Evolutionary conservation across 2,888 invertebrate genomes (phyloP).

Genomic region (Hololepta plana): DNA sequence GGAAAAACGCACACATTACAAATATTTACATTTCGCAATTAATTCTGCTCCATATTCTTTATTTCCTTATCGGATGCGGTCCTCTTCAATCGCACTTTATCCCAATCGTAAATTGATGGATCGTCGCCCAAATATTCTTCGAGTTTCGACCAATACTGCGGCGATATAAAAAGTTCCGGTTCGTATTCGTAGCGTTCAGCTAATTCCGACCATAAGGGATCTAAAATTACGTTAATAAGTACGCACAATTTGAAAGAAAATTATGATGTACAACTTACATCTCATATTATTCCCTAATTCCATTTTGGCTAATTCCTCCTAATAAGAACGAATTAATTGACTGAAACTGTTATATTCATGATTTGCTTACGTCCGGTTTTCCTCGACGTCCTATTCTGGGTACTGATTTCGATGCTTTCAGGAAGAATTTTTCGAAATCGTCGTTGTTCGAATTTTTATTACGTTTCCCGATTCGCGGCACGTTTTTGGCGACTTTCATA

Average conservation of each 20-base stretch:
- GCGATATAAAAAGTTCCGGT: conserved; percentile 18
- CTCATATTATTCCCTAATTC: no score
- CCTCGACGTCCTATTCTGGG: conserved; percentile 28
- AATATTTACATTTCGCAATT: no score
- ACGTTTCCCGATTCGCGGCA: conserved; percentile 21
- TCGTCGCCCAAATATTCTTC: conserved; percentile 14
- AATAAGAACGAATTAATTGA: conserved; percentile 1
- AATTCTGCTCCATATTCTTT: no score
- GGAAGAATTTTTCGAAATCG: conserved; percentile 28
- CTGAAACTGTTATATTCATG: conserved; percentile 1
- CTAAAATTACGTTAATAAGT: conserved; percentile 11
- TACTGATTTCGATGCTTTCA: conserved; percentile 30
- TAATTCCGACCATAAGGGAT: conserved; percentile 20
- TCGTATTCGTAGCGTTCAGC: conserved; percentile 22
- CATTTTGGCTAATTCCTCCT: no score
- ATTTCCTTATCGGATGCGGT: no score
- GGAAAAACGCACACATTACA: no score
- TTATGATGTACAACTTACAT: conserved; percentile 4
- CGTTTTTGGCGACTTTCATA: conserved; percentile 23
- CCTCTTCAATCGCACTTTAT: conserved; percentile 15
- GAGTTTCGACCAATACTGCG: conserved; percentile 14
- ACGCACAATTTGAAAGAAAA: not conserved
- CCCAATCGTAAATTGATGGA: conserved; percentile 16
- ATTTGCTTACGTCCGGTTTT: conserved; percentile 1
- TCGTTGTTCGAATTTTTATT: conserved; percentile 15